Conservation (phyloP, 2,113 vertebrate genomes). For the Podarcis muralis region DNA sequence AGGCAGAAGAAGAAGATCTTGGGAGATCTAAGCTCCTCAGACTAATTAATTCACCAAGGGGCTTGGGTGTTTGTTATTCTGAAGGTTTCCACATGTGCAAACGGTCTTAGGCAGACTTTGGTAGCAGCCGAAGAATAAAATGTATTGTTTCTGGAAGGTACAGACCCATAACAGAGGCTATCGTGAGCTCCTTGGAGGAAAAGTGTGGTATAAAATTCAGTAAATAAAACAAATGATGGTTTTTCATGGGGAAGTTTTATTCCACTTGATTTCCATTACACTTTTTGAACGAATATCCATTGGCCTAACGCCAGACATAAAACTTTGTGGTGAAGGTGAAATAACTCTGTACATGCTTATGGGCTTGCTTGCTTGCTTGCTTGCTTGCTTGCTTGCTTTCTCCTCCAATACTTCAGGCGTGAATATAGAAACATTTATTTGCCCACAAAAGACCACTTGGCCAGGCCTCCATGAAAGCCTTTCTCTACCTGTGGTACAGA, state of each 20-base stretch:
- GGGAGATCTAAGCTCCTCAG: background rate
- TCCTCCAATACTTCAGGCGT: background rate
- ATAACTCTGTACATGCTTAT: background rate
- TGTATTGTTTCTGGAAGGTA: background rate
- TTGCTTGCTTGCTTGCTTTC: background rate
- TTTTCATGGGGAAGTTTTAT: background rate
- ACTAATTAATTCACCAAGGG: conserved; percentile 5
- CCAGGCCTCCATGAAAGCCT: too few relatives aligned
- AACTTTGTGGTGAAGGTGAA: background rate
- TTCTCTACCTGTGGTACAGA: too few relatives aligned
- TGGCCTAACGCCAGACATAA: background rate
- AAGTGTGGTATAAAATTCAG: background rate
- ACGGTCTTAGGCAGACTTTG: background rate
- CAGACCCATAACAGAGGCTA: background rate
- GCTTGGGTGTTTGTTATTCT: background rate
- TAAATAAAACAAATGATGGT: background rate
- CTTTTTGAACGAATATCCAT: background rate
- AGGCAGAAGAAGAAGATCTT: background rate
- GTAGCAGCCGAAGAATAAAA: background rate
- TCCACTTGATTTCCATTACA: background rate
- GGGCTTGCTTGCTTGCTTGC: background rate
- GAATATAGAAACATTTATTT: too few relatives aligned
- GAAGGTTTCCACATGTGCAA: background rate
- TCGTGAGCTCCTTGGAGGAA: too few relatives aligned
- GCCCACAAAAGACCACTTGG: too few relatives aligned